Evolutionary conservation across 64 coral and sea anemone species (phyloP).

Genomic region (Montipora cactus): DNA sequence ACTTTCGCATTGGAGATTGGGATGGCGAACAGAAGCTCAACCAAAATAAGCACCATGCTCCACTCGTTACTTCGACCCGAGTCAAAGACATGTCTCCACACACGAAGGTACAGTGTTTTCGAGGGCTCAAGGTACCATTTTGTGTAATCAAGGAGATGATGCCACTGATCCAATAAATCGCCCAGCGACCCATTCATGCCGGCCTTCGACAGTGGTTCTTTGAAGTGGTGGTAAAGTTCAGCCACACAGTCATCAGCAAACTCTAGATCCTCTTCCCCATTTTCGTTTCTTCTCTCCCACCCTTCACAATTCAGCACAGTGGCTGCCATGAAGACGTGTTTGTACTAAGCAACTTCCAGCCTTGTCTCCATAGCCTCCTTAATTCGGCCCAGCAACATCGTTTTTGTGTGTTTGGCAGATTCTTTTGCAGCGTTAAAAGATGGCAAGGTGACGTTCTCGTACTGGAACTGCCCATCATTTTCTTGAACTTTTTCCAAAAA

Average conservation of each 20-base stretch:
- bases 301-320: conserved; percentile 66
- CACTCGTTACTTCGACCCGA: background rate
- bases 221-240: conserved; percentile 66
- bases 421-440: conserved; percentile 66
- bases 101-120: conserved; percentile 47
- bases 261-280: conserved; percentile 71
- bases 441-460: conserved; percentile 52
- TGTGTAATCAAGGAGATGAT: conserved; percentile 54
- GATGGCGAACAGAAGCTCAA: conserved; percentile 64
- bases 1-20: conserved; percentile 77
- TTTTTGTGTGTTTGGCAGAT: conserved; percentile 40
- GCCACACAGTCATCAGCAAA: conserved; percentile 67
- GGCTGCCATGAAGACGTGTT: conserved; percentile 56
- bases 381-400: conserved; percentile 33
- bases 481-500: conserved; percentile 50
- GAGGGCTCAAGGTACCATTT: conserved; percentile 61
- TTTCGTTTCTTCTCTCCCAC: conserved; percentile 72
- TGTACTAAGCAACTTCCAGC: conserved; percentile 67
- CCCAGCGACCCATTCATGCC: conserved; percentile 43
- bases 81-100: conserved; percentile 66
- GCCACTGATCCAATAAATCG: conserved; percentile 71
- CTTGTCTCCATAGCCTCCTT: conserved; percentile 75
- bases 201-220: conserved; percentile 80
- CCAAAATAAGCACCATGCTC: conserved; percentile 1
- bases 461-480: conserved; percentile 47